These are phyloP conservation scores for Tinea pellionella DNA, from an alignment of 2,888 invertebrate species.

Conservation along the genomic window DNA sequence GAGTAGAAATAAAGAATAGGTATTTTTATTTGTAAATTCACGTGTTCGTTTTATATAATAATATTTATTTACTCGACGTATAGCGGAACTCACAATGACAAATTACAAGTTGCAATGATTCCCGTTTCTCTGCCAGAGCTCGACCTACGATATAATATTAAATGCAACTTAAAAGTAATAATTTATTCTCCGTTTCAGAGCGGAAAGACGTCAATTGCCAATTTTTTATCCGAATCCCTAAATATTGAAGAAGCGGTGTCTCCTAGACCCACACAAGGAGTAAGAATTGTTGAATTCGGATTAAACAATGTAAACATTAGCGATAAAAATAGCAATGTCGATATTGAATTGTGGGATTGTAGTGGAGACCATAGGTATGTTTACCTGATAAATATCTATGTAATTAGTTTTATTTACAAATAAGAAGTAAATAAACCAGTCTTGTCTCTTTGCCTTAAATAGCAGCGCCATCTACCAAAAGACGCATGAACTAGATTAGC, in stretches of 20 bases:
- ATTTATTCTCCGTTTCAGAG: conserved; percentile 66
- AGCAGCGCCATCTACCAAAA: background rate
- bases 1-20: too few species aligned
- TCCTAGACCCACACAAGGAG: conserved; percentile 77
- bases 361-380: conserved; percentile 79
- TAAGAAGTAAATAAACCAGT: background rate
- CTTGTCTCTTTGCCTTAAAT: too few species aligned
- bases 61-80: too few species aligned
- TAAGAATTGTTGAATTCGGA: conserved; percentile 83
- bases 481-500: background rate
- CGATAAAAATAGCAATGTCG: conserved; percentile 68
- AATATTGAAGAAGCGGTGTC: conserved; percentile 73
- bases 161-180: background rate
- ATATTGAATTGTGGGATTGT: conserved; percentile 85
- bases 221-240: conserved; percentile 75
- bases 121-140: background rate
- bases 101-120: background rate
- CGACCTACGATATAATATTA: background rate
- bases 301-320: conserved; percentile 69
- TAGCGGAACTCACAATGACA: background rate
- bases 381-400: background rate
- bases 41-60: too few species aligned
- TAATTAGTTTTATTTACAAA: too few species aligned
- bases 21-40: background rate
- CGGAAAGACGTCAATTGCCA: conserved; percentile 78